Conservation (phyloP, 1,140 invertebrate genomes). For the Gonioctena quinquepunctata region DNA sequence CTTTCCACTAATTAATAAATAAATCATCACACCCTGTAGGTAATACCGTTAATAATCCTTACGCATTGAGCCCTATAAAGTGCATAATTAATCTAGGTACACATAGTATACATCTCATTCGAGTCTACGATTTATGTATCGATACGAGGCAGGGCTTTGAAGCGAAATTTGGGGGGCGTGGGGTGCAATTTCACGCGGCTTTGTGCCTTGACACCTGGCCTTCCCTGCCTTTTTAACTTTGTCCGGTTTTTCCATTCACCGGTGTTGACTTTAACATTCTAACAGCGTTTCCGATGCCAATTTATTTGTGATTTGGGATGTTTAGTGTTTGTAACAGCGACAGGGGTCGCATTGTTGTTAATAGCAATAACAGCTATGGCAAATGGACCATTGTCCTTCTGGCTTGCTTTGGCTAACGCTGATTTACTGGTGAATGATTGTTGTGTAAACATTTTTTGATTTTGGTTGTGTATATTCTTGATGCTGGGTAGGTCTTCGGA, state of each 20-base stretch:
- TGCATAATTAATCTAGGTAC: background rate
- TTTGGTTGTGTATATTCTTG: too few species aligned
- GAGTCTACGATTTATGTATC: background rate
- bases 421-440: slow-evolving; percentile 4
- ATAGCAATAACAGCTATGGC: background rate
- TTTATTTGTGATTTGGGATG: slow-evolving; percentile 12
- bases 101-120: background rate
- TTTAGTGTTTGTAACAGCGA: background rate
- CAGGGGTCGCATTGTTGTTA: slow-evolving; percentile 4
- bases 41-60: too few species aligned
- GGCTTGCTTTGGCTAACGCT: background rate
- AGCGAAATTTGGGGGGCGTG: slow-evolving; percentile 2
- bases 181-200: slow-evolving; percentile 4
- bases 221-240: slow-evolving; percentile 9
- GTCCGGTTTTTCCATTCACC: slow-evolving; percentile 7
- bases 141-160: background rate
- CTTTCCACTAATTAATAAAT: too few species aligned
- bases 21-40: too few species aligned
- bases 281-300: slow-evolving; percentile 13
- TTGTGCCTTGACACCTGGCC: slow-evolving; percentile 11
- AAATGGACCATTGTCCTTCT: background rate
- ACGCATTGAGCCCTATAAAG: background rate
- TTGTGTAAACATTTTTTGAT: slow-evolving; percentile 5
- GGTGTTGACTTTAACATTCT: slow-evolving; percentile 4
- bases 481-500: too few species aligned